Percentiles rank a stretch among this genome's conserved stretches.
Conservation (phyloP, 2,888 invertebrate genomes). For the Rhaphigaster nebulosa region DNA sequence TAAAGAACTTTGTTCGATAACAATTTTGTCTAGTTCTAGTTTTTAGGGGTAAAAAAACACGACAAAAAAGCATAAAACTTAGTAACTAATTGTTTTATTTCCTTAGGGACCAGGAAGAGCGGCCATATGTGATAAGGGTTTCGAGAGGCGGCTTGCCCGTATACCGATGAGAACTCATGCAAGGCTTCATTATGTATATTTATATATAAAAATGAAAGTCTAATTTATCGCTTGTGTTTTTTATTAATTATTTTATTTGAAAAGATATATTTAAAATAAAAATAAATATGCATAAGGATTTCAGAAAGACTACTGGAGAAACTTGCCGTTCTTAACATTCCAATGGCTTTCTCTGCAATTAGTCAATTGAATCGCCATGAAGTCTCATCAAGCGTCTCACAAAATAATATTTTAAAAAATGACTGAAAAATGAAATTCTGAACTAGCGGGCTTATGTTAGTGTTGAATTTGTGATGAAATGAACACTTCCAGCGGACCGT, state of each 20-base stretch:
- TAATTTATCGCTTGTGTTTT: neutral
- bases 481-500: too few species aligned
- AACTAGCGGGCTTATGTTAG: too few species aligned
- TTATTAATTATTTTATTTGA: neutral
- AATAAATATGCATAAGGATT: neutral
- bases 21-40: neutral
- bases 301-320: neutral
- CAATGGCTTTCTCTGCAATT: too few species aligned
- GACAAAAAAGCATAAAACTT: too few species aligned
- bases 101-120: neutral
- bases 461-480: too few species aligned
- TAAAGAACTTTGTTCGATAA: too few species aligned
- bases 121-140: neutral
- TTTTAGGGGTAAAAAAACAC: neutral
- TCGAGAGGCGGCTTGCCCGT: neutral
- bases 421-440: too few species aligned
- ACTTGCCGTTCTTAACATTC: too few species aligned
- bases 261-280: neutral
- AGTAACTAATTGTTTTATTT: neutral
- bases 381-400: too few species aligned
- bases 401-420: too few species aligned
- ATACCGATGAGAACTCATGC: neutral
- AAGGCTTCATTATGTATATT: neutral
- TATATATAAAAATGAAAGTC: neutral
- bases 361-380: too few species aligned